Base-by-base conservation (phyloP, 1,140 invertebrate species). In the Caligus rogercresseyi region DNA sequence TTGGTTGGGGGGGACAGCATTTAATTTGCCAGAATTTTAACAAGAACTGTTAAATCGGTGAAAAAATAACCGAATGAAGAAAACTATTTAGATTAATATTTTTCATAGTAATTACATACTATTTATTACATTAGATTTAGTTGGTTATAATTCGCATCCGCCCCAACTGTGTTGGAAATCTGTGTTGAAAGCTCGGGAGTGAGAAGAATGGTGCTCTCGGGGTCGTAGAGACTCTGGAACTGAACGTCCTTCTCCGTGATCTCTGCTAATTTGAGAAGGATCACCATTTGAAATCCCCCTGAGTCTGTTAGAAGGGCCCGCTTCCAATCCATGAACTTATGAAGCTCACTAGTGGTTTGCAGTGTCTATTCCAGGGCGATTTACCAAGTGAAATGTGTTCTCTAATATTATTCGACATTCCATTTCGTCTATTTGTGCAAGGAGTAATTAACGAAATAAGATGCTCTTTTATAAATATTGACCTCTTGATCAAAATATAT, bases 261-360 rank as follows among this genome's bases (percentile, higher is more conserved):
- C 75, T 92, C 81, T 23, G 91, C 88, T 64, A 98, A 76, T 74
- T 95, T 84, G 31, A 93, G 73, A 25, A 99, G 74, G 0, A 93
- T 98, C 1, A 99, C 94, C 94, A 98, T 98, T 80, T 98, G 92
- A 75, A 98, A 97, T 1, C 93, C 93, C 67, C 92, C 92, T 64
- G 91, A 96, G 74, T 97, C 93, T 16, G 95, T 99, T 19, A 99
- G 74, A 13, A 98, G 74, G 20, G 81, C 82, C 70, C 86, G 75
- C 61, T 89, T 83, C 95, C 95, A 98, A 64, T 87, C 84, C 93
- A 98, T 98, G 70, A 97, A 98, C 65, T 92, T 89, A 71, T 98
- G 94, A 4, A 98, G 76, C 2, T 94, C 94, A 43, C 90, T 92
- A 65, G 84, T 86, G 74, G 87, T 83, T 66, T 83, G 76, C 1